phyloP scores from a whole-genome alignment of 23 tunicate species.

The Corella eumyota region DNA sequence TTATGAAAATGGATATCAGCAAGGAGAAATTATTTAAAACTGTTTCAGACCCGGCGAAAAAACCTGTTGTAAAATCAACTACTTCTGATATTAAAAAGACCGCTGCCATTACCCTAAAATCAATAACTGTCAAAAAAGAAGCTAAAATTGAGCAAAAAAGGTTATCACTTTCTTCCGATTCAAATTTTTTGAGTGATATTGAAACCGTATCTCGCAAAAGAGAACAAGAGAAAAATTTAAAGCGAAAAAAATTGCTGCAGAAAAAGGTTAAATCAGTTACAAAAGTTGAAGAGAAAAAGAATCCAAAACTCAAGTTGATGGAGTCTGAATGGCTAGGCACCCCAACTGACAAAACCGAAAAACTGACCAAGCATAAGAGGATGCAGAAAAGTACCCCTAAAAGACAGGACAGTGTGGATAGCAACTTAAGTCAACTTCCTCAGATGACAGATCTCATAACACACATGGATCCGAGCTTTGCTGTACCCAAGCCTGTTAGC shows the following conservation, averaged over 20 bases:
- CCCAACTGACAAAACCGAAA: constrained; percentile 7
- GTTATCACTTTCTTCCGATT: constrained; percentile 20
- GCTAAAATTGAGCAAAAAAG: constrained; percentile 34
- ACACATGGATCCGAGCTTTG: too few species aligned
- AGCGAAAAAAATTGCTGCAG: constrained; percentile 22
- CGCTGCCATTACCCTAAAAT: neutral
- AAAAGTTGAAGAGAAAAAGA: constrained; percentile 28
- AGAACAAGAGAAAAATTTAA: constrained; percentile 9
- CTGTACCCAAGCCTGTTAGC: too few species aligned
- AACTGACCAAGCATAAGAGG: constrained; percentile 3
- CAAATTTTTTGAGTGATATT: constrained; percentile 35
- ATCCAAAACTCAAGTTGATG: constrained; percentile 12
- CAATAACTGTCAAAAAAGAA: constrained; percentile 32
- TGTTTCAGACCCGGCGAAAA: constrained; percentile 27
- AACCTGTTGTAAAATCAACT: constrained; percentile 1
- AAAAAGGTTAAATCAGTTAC: constrained; percentile 1
- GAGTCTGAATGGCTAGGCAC: constrained; percentile 31
- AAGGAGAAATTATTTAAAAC: constrained; percentile 36
- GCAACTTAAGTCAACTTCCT: too few species aligned
- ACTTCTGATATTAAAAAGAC: constrained; percentile 6
- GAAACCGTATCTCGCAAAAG: constrained; percentile 45
- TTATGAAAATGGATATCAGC: constrained; percentile 1
- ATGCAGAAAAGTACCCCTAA: neutral
- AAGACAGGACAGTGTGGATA: too few species aligned
- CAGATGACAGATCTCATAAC: too few species aligned